These are phyloP conservation scores for Drosophila kokeensis DNA, from an alignment of 2,888 invertebrate species.

Conservation along the genomic window DNA sequence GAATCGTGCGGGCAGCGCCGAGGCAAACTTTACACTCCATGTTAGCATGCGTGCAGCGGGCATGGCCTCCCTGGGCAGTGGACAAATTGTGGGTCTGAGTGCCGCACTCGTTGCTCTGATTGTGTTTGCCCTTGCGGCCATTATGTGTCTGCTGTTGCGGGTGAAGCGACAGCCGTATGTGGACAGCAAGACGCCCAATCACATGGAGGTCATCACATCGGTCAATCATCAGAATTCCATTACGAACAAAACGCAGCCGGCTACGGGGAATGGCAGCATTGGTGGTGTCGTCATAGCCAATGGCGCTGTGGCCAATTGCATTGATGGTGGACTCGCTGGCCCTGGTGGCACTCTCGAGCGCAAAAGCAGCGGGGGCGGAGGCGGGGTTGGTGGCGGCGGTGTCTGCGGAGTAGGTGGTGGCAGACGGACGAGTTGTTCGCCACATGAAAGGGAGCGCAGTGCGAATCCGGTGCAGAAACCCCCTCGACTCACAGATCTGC, in stretches of 20 bases:
- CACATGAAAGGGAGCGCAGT: conserved; percentile 83
- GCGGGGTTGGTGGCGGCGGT: background rate
- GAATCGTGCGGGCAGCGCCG: conserved; percentile 94
- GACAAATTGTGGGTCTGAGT: conserved; percentile 94
- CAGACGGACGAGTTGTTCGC: conserved; percentile 19
- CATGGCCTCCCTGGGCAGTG: conserved; percentile 92
- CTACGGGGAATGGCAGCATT: conserved; percentile 85
- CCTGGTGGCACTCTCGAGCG: conserved; percentile 67
- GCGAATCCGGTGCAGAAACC: conserved; percentile 90
- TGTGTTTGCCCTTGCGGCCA: conserved; percentile 89
- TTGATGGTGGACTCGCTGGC: conserved; percentile 52
- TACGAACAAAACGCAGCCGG: conserved; percentile 85
- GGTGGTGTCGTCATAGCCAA: conserved; percentile 87
- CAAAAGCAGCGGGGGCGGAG: conserved; percentile 58
- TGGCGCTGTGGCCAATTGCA: conserved; percentile 86
- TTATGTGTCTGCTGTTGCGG: conserved; percentile 90
- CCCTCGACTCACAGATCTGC: conserved; percentile 88
- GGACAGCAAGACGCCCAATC: conserved; percentile 91
- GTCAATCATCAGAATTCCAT: conserved; percentile 86
- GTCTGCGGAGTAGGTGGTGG: background rate
- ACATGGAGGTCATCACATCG: conserved; percentile 90
- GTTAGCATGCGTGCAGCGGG: conserved; percentile 92
- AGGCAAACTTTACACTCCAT: conserved; percentile 95
- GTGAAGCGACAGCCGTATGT: conserved; percentile 90
- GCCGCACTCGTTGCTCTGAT: conserved; percentile 92